Percentiles rank a stretch among this genome's conserved stretches.
These are phyloP conservation scores for Eupelmus urozonus DNA, from an alignment of 2,888 invertebrate genomes.

Conservation along the genomic window DNA sequence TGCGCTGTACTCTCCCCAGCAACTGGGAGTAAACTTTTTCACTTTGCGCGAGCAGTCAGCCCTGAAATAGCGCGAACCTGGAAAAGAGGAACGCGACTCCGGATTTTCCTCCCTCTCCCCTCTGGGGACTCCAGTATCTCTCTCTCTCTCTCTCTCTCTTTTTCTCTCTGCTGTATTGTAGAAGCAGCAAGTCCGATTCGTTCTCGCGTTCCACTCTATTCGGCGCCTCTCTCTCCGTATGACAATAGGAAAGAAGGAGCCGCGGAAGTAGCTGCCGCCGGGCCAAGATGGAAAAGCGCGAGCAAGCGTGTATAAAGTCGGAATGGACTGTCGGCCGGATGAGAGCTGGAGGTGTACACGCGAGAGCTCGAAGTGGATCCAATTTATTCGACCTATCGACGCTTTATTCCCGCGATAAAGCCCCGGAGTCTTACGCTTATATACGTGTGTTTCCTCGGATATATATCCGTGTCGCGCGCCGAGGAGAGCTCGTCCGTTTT, in stretches of 20 bases:
- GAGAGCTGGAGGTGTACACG: too few species aligned
- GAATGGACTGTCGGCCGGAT: constrained; percentile 43
- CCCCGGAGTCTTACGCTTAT: not conserved
- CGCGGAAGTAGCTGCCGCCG: not conserved
- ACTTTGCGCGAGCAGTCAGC: constrained; percentile 70
- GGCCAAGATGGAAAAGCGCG: constrained; percentile 36
- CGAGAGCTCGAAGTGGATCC: constrained; percentile 52
- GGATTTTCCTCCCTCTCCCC: constrained; percentile 63
- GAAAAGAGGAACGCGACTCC: constrained; percentile 65
- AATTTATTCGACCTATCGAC: constrained; percentile 57
- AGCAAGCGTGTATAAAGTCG: constrained; percentile 36
- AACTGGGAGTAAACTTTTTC: constrained; percentile 67
- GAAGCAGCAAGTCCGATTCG: constrained; percentile 48
- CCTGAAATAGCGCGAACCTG: constrained; percentile 69
- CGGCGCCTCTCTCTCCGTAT: constrained; percentile 45
- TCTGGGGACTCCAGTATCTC: constrained; percentile 52
- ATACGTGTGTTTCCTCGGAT: not conserved
- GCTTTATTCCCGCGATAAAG: constrained; percentile 44
- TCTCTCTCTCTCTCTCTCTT: constrained; percentile 1
- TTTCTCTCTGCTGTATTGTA: constrained; percentile 41
- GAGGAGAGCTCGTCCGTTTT: constrained; percentile 1
- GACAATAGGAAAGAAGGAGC: constrained; percentile 60
- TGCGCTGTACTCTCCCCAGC: not conserved
- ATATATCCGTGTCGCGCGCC: not conserved
- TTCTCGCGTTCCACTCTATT: constrained; percentile 52